phyloP scores from a whole-genome alignment of 2,797 vertebrate genomes.

The Gymnoscopelus microlampas region DNA sequence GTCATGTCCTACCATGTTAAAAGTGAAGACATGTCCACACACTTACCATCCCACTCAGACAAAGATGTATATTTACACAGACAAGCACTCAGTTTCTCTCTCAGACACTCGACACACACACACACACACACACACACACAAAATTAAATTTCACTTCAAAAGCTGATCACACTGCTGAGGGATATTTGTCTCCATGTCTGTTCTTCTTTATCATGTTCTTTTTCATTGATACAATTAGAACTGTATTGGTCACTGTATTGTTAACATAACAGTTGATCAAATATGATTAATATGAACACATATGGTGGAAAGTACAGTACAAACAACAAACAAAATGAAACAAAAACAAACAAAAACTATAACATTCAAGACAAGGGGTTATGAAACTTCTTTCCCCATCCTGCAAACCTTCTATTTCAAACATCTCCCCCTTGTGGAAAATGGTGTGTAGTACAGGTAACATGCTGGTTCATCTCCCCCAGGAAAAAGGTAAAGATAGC shows the following conservation, averaged over 20 bases:
- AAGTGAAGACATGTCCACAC: conserved; percentile 32
- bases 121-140: conserved; percentile 8
- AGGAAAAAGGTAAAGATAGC: conserved; percentile 37
- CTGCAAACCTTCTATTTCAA: conserved; percentile 44
- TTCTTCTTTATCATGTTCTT: conserved; percentile 56
- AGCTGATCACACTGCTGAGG: conserved; percentile 48
- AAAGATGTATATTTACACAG: background rate
- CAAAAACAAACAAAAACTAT: conserved; percentile 47
- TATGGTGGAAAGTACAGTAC: conserved; percentile 60
- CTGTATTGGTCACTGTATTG: conserved; percentile 50
- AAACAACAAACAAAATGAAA: conserved; percentile 61
- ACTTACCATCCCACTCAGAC: background rate
- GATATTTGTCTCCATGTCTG: conserved; percentile 45
- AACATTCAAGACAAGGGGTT: conserved; percentile 59
- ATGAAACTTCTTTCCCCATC: conserved; percentile 55
- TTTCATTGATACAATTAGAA: conserved; percentile 68
- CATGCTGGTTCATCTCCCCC: conserved; percentile 28
- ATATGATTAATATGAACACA: conserved; percentile 61
- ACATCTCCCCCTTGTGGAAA: conserved; percentile 72
- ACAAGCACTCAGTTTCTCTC: background rate
- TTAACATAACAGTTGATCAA: conserved; percentile 54
- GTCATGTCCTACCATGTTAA: conserved; percentile 60
- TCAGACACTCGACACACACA: conserved; percentile 22
- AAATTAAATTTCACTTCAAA: conserved; percentile 50
- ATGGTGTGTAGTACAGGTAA: conserved; percentile 44